Evolutionary conservation across 2,113 vertebrate genomes (phyloP).

Genomic region (Dasyprocta punctata): DNA sequence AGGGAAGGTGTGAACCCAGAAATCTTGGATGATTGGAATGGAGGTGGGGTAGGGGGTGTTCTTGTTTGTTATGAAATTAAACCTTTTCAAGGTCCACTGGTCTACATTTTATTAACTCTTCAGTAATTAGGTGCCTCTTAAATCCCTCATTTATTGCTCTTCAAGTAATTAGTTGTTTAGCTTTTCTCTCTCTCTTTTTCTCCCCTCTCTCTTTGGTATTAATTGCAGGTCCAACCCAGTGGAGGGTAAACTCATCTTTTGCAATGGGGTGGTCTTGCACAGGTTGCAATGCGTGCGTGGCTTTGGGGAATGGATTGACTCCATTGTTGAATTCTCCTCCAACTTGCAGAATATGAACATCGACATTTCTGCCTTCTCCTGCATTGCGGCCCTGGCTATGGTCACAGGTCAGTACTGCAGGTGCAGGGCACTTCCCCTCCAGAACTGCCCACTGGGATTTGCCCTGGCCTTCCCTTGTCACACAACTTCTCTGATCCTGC

Average conservation of each 20-base stretch:
- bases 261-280: slow-evolving; percentile 98
- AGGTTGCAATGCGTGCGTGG: slow-evolving; percentile 98
- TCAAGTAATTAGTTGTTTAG: slow-evolving; percentile 92
- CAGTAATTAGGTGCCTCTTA: slow-evolving; percentile 92
- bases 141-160: slow-evolving; percentile 91
- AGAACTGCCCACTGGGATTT: slow-evolving; percentile 10
- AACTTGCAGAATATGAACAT: slow-evolving; percentile 99
- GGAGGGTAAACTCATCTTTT: slow-evolving; percentile 99
- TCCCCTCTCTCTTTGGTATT: slow-evolving; percentile 82
- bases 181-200: slow-evolving; percentile 79
- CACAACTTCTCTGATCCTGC: neutral
- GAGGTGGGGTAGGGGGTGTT: slow-evolving; percentile 60
- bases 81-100: slow-evolving; percentile 88
- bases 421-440: neutral
- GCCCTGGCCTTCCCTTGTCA: neutral
- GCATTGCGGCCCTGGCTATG: slow-evolving; percentile 99
- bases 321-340: slow-evolving; percentile 98
- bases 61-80: slow-evolving; percentile 70
- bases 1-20: slow-evolving; percentile 25
- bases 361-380: slow-evolving; percentile 98
- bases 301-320: slow-evolving; percentile 99
- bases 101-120: slow-evolving; percentile 91
- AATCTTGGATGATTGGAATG: slow-evolving; percentile 42
- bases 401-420: slow-evolving; percentile 94
- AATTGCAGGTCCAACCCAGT: slow-evolving; percentile 97